phyloP scores from a whole-genome alignment of 2,113 vertebrate genomes.

The Oryzias melastigma region DNA sequence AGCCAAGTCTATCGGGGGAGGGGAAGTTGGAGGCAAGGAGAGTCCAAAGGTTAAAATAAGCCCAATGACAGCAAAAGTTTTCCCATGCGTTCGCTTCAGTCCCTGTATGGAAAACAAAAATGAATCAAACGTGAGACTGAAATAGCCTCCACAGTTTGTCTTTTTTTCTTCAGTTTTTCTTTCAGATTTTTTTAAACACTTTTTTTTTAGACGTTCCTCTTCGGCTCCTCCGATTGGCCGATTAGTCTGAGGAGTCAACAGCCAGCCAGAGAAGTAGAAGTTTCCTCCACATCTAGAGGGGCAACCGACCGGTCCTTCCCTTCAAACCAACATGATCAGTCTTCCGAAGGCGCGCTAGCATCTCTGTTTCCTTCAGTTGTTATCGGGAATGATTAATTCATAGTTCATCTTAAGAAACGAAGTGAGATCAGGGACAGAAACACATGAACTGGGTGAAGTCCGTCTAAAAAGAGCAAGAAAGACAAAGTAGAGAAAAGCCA shows the following conservation, averaged over 20 bases:
- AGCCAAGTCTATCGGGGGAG: conserved; percentile 1
- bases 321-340: too few relatives aligned
- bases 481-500: conserved; percentile 8
- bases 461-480: conserved; percentile 36
- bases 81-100: conserved; percentile 64
- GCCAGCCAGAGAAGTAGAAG: background rate
- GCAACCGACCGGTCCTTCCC: background rate
- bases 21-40: conserved; percentile 10
- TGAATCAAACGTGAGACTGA: conserved; percentile 40
- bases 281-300: background rate
- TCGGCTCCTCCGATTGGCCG: conserved; percentile 29
- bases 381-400: conserved; percentile 6
- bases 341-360: too few relatives aligned
- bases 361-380: too few relatives aligned
- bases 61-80: conserved; percentile 44
- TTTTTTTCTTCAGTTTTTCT: conserved; percentile 7
- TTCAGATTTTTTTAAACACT: background rate
- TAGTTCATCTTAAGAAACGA: conserved; percentile 1
- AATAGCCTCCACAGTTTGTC: conserved; percentile 31
- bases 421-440: conserved; percentile 21
- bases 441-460: conserved; percentile 35
- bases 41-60: conserved; percentile 34
- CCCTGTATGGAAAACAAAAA: conserved; percentile 45
- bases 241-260: conserved; percentile 28
- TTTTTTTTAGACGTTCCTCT: conserved; percentile 3